Base-by-base conservation (phyloP, 2,888 invertebrate genomes). In the Lithophane socia region DNA sequence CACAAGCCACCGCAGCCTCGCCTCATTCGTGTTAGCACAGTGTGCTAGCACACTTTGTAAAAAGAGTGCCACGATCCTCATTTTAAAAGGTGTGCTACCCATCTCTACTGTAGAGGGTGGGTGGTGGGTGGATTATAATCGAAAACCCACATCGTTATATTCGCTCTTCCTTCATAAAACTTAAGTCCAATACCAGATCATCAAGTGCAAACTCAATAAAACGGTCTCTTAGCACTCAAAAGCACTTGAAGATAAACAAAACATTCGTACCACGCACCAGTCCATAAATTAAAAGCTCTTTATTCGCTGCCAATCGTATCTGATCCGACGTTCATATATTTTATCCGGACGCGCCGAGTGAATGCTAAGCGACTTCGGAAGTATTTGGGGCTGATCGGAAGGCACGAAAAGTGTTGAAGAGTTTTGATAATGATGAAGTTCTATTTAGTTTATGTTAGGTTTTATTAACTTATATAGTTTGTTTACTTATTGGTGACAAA, bases 301-400 rank as follows among this genome's bases (percentile, higher is more conserved):
- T 83, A 84, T 84, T 82, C 81, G 69, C 77, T 78, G 54, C 86
- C 79, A 83, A 86, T 88, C 73, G 81, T 75, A 85, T 86, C 84
- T 77, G 88, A 85, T 80, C 80, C 76, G 63, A 70, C 73, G 74
- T 76, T 83, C 81, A 88, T 86, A 88, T 88, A 88, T 88, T 86
- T 88, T 75, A 82, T 84, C 79, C 81, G 74, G 77, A 85, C 81
- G 85, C 74, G 85, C 74, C 44, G n/a, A 77, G 56, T 75, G 85
- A 88, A 86, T 88, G 76, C 78, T 75, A 77, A 85, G 83, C 29
- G 77, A 81, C 69, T 75, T 82, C 75, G 75, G 77, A 78, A 79
- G 42, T 65, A 52, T 64, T 70, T 60, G 63, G 67, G 63, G 49
- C 44, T 69, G 63, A 80, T 79, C 75, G 73, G 24, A 78, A 58